Conservation (phyloP, 2,888 invertebrate genomes). For the Ochropleura plecta region DNA sequence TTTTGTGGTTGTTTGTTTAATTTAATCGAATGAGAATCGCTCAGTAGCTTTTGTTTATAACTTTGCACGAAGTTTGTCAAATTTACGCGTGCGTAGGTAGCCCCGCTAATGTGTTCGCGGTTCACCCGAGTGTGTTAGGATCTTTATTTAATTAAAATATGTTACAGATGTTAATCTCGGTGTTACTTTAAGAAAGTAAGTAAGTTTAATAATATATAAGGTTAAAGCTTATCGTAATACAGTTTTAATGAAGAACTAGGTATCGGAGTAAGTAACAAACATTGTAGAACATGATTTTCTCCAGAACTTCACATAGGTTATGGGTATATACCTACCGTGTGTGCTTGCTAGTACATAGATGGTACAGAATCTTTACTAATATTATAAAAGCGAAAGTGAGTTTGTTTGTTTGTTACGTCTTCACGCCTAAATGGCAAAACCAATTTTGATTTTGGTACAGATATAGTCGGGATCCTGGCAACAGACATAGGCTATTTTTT, state of each 20-base stretch:
- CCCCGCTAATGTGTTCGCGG: conserved; percentile 46
- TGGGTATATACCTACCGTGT: background rate
- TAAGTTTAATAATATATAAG: conserved; percentile 6
- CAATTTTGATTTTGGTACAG: too few relatives aligned
- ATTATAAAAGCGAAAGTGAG: too few relatives aligned
- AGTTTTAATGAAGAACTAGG: conserved; percentile 26
- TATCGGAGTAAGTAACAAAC: background rate
- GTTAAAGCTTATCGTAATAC: conserved; percentile 14
- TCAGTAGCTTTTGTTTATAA: conserved; percentile 52
- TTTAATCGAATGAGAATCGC: conserved; percentile 60
- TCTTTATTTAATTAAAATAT: conserved; percentile 47
- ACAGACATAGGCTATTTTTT: too few relatives aligned
- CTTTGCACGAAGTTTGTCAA: conserved; percentile 51
- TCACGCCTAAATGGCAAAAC: too few relatives aligned
- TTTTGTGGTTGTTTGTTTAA: conserved; percentile 58
- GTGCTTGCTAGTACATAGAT: background rate
- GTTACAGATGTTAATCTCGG: conserved; percentile 36
- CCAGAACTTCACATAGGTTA: background rate
- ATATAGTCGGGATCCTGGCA: too few relatives aligned
- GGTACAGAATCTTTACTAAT: conserved; percentile 12
- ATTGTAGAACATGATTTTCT: background rate
- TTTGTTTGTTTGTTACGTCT: too few relatives aligned
- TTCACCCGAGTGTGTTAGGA: conserved; percentile 22
- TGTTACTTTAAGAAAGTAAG: conserved; percentile 26
- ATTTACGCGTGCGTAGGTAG: conserved; percentile 29